Evolutionary conservation across 2,113 vertebrate species (phyloP).

Genomic region (Stegostoma tigrinum): DNA sequence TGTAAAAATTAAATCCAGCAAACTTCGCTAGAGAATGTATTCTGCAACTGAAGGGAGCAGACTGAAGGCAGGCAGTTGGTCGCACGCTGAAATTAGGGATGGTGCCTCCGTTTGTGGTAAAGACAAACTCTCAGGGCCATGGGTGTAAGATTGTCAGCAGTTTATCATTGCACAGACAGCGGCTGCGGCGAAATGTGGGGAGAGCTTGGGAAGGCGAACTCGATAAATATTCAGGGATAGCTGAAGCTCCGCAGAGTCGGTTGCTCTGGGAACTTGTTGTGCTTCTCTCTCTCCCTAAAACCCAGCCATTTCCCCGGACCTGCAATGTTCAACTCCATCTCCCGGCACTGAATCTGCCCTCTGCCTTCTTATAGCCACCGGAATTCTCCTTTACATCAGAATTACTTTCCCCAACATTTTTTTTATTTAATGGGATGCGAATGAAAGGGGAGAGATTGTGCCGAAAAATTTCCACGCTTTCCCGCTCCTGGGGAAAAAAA

Average conservation of each 20-base stretch:
- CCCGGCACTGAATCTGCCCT: neutral
- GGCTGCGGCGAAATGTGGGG: neutral
- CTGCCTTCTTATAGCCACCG: neutral
- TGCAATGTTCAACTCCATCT: neutral
- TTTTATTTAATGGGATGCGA: neutral
- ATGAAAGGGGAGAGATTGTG: neutral
- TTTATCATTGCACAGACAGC: too few relatives aligned
- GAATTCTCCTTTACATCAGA: neutral
- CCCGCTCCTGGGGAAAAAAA: neutral
- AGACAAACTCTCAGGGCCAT: neutral
- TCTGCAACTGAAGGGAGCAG: neutral
- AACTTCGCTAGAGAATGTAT: too few relatives aligned
- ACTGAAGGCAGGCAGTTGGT: too few relatives aligned
- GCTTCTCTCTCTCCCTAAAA: too few relatives aligned
- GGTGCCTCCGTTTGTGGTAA: neutral
- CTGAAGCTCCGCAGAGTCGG: too few relatives aligned
- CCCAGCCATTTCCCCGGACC: too few relatives aligned
- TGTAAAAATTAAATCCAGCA: too few relatives aligned
- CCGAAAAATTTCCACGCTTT: neutral
- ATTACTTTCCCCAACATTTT: neutral
- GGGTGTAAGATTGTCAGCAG: neutral
- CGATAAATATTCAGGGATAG: neutral
- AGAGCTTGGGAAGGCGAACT: neutral
- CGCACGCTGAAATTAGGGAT: too few relatives aligned
- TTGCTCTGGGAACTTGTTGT: too few relatives aligned